Base-by-base conservation (phyloP, 2,888 invertebrate genomes). In the Aporophyla lueneburgensis region DNA sequence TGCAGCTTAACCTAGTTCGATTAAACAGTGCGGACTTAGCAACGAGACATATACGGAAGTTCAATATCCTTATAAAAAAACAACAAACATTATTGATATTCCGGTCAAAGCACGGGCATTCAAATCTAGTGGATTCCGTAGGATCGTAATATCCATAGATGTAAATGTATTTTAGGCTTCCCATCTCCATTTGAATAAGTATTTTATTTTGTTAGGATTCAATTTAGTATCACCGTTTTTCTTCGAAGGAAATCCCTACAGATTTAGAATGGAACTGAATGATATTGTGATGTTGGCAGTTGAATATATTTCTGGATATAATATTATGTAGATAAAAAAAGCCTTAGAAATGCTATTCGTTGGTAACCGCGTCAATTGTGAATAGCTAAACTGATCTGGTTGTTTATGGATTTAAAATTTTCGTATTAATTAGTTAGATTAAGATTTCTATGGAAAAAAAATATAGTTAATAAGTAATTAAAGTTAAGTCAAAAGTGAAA, bases 151-250 rank as follows among this genome's bases (percentile, higher is more conserved):
- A 77, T 74, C 75, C 70, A 54, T 63, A 76, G 49, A 76, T 61
- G 61, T 69, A 33, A 53, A 69, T 43, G 19, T 67, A 46, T 58
- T 71, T 51, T 33, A 68, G 54, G 49, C 63, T 65, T 53, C 27
- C 58, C 46, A 68, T 67, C 61, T 40, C 33, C 63, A 83, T 82
- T 73, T 74, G 66, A 82, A 79, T 80, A 76, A 67, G 80, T 80
- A 67, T 76, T 75, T 80, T 75, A 74, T 83, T 80, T 85, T 73
- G 59, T 73, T 71, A 80, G 75, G 33, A 73, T 77, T 77, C 72
- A 74, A 73, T 84, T 71, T 63, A 56, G 61, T 66, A 61, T 58
- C 70, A 1, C 40, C 33, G 56, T 56, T 63, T 82, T 69, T 68
- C 49, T 71, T 33, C 27, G 24, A 16, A 40, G 43, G 49, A 62